Conservation (phyloP, 2,888 invertebrate genomes). For the Uropetala carovei region DNA sequence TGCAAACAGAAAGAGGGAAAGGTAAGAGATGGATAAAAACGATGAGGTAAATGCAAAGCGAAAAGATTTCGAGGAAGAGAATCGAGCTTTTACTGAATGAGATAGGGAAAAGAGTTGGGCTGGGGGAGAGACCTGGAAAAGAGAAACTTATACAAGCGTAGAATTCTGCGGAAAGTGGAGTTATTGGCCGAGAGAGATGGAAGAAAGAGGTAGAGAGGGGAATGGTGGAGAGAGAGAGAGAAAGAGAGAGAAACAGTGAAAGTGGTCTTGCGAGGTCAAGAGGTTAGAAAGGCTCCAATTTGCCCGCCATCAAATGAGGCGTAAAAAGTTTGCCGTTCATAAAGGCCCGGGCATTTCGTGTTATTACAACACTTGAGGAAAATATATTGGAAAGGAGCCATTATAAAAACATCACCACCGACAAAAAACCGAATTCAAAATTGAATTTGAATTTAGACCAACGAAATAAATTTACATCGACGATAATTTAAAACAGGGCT, state of each 20-base stretch:
- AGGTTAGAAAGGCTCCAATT: slow-evolving; percentile 17
- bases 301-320: not conserved
- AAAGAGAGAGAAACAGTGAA: not conserved
- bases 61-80: not conserved
- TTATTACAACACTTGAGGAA: too few species aligned
- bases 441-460: not conserved
- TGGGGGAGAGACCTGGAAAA: not conserved
- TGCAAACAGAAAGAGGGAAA: too few species aligned
- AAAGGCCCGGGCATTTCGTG: not conserved
- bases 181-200: too few species aligned
- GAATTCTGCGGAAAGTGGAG: not conserved
- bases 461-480: not conserved
- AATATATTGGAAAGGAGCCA: not conserved
- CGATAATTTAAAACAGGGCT: not conserved
- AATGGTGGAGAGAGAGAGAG: too few species aligned
- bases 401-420: not conserved
- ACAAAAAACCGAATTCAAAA: not conserved
- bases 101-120: not conserved
- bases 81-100: slow-evolving; percentile 19
- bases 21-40: not conserved
- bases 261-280: slow-evolving; percentile 10
- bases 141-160: not conserved
- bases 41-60: not conserved
- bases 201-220: too few species aligned
- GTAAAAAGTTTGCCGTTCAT: not conserved